Evolutionary conservation across 2,888 invertebrate species (phyloP), one percentile per base, ranked within the genome.

Genomic region (Liopterus haemorrhoidalis): DNA sequence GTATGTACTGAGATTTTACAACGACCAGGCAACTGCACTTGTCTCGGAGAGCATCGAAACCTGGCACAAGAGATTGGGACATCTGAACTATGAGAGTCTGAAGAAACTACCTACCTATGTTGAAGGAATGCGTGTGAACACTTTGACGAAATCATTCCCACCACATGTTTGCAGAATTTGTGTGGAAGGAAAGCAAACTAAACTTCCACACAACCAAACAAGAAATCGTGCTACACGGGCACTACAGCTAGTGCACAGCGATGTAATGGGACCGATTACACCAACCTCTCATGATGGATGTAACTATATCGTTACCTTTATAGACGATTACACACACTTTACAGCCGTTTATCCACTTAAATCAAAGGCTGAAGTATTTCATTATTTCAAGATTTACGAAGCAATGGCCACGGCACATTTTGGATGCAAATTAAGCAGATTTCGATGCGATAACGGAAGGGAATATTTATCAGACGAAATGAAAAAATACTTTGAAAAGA

Each of bases 391-490:
- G 15, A 15, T 15, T 9, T 35, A 11, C 8, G 5, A 37, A 9
- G 37, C 6, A 22, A 37, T 37, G 37, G 37, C 15, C 2, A 37
- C 24, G 4, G 53, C 52, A 1, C 57, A 58, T 30, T 56, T 55
- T 20, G 56, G 54, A 37, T 5, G 28, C 2, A 55, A 52, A 40
- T 28, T 60, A 4, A 56, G 50, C 28, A 16, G 52, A n/a, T 49
- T 60, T 9, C 39, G 57, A 39, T 54, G 53, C 36, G 54, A 61
- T 49, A 62, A 60, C 52, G 59, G 59, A 3, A 48, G 56, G 15
- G 58, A 62, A 49, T 61, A 61, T 51, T 49, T 59, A 28, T 59
- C 58, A 16, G 56, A 54, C 44, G 58, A 61, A 28, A 50, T 58
- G 15, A 49, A 49, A 33, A 12, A 51, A 6, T 49, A 47, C 42